Percentiles rank a stretch among this genome's conserved stretches.
Evolutionary conservation across 2,888 invertebrate species (phyloP).

Genomic region (Abrostola triplasia): DNA sequence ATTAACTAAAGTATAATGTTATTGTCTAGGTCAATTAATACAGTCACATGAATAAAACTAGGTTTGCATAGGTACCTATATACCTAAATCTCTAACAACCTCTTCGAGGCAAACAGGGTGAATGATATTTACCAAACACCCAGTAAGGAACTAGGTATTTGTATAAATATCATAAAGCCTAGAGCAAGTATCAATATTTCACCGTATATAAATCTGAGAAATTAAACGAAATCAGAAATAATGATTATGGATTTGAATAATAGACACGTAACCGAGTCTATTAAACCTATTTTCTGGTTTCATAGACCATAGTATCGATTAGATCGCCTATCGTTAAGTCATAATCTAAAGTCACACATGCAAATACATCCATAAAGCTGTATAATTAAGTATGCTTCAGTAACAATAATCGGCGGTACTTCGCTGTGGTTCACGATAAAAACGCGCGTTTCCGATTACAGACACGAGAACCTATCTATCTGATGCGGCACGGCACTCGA

Average conservation of each 20-base stretch:
- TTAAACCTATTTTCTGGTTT: neutral
- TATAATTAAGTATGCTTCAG: slow-evolving; percentile 37
- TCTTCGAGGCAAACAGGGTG: no score
- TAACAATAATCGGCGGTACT: slow-evolving; percentile 32
- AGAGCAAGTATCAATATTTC: neutral
- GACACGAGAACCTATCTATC: slow-evolving; percentile 72
- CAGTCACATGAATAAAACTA: no score
- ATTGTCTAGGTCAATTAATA: no score
- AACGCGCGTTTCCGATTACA: slow-evolving; percentile 58
- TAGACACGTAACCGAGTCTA: neutral
- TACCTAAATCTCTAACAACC: no score
- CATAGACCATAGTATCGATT: neutral
- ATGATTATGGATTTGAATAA: neutral
- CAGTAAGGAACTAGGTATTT: no score
- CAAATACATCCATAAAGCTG: slow-evolving; percentile 9
- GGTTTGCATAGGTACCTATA: no score
- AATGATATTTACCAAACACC: no score
- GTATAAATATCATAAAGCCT: no score
- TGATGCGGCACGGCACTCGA: slow-evolving; percentile 71
- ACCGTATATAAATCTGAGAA: neutral
- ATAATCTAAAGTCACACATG: slow-evolving; percentile 32
- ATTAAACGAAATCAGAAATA: neutral
- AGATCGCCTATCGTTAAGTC: neutral
- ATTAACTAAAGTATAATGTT: no score
- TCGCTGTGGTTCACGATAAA: slow-evolving; percentile 33